phyloP scores from a whole-genome alignment of 2,113 vertebrate genomes.

The Phodopus roborovskii region DNA sequence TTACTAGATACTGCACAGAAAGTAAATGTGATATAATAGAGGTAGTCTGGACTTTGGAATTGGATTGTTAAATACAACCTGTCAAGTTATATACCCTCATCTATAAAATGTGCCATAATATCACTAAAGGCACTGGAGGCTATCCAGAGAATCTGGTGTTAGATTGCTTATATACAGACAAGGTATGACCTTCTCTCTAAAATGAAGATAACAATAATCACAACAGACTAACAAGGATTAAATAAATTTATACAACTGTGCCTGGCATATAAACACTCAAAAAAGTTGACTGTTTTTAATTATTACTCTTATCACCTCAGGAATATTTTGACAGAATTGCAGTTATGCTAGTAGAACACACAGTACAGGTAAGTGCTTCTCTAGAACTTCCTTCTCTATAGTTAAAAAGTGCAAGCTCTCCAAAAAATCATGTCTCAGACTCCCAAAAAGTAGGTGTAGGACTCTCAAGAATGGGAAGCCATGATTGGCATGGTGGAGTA shows the following conservation, averaged over 20 bases:
- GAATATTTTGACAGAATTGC: not conserved
- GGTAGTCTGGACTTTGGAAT: constrained; percentile 1
- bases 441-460: constrained; percentile 13
- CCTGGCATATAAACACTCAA: not conserved
- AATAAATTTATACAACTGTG: not conserved
- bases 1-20: not conserved
- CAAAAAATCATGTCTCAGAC: constrained; percentile 36
- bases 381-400: not conserved
- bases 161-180: not conserved
- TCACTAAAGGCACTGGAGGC: not conserved
- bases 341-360: not conserved
- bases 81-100: not conserved
- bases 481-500: not conserved
- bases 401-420: constrained; percentile 49
- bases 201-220: not conserved
- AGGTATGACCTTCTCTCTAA: not conserved
- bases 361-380: not conserved
- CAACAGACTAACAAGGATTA: not conserved
- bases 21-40: not conserved
- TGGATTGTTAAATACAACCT: not conserved
- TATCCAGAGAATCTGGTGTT: not conserved
- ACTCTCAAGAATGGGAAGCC: constrained; percentile 47
- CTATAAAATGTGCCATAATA: not conserved
- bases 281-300: constrained; percentile 16
- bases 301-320: constrained; percentile 3